Conservation (phyloP, 1,140 invertebrate species). For the roundworm (Caenorhabditis elegans) region WBcel235 BX284605.5:5154001-5154500, state of each 20-base stretch:
- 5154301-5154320: not conserved
- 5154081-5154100: too few relatives aligned
- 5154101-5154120: too few relatives aligned
- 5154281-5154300: not conserved
- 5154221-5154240: not conserved
- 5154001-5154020: too few relatives aligned
- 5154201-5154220: too few relatives aligned
- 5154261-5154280: not conserved
- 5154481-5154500: not conserved
- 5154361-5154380: not conserved
- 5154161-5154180: not conserved
- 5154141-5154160: not conserved
- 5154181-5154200: not conserved
- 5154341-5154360: slow-evolving; percentile 6
- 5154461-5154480: not conserved
- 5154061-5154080: too few relatives aligned
- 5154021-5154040: too few relatives aligned
- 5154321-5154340: not conserved
- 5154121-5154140: too few relatives aligned
- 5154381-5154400: not conserved
- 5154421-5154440: not conserved
- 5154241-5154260: slow-evolving; percentile 8
- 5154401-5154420: slow-evolving; percentile 2
- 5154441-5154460: not conserved
- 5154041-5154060: too few relatives aligned